Conservation (phyloP, 2,113 vertebrate species). For the Sceloporus undulatus region DNA sequence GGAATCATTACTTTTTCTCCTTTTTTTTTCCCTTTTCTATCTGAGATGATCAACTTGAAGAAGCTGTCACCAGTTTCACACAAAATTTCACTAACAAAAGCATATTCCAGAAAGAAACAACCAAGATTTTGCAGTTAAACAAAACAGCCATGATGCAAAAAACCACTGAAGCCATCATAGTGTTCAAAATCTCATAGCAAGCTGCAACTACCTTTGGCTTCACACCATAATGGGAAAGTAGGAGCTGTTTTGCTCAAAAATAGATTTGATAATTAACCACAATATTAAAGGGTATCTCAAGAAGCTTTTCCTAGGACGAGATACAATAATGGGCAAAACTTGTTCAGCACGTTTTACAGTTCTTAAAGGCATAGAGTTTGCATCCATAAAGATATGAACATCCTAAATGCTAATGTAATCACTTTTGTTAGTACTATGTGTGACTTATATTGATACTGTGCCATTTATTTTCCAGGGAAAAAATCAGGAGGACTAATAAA, state of each 20-base stretch:
- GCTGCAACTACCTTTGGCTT: constrained; percentile 57
- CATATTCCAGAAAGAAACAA: constrained; percentile 31
- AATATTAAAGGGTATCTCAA: neutral
- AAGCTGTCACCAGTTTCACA: constrained; percentile 24
- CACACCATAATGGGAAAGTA: constrained; percentile 52
- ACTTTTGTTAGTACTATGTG: neutral
- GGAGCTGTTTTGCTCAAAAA: constrained; percentile 53
- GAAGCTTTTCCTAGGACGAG: neutral
- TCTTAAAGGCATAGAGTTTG: neutral
- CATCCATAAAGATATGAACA: neutral
- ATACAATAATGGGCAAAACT: neutral
- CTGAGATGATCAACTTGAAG: constrained; percentile 26
- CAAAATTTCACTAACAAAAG: constrained; percentile 11
- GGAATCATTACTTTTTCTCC: constrained; percentile 30
- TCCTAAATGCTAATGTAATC: neutral
- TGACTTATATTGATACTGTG: neutral
- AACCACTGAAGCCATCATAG: constrained; percentile 26
- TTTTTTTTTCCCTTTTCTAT: constrained; percentile 32
- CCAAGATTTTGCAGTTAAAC: constrained; percentile 50
- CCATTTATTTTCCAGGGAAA: neutral
- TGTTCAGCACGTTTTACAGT: neutral
- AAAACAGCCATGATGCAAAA: constrained; percentile 47
- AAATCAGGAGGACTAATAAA: neutral
- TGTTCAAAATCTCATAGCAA: constrained; percentile 62
- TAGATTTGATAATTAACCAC: neutral